phyloP scores from a whole-genome alignment of 2,797 vertebrate genomes.

The Brachymystax lenok region DNA sequence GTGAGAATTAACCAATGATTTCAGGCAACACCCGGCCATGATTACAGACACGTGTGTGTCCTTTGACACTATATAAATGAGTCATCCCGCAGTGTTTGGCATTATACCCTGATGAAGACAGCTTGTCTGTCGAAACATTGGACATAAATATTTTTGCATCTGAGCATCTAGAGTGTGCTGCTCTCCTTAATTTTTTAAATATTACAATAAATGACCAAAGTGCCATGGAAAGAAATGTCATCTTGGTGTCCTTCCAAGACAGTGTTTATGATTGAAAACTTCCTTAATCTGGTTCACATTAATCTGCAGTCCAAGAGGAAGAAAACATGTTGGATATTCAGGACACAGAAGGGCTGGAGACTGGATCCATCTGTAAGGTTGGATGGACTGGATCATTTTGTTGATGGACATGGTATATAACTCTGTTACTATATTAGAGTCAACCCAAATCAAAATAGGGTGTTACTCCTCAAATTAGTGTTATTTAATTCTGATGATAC shows the following conservation, averaged over 20 bases:
- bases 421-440: too few relatives aligned
- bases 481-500: background rate
- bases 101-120: too few relatives aligned
- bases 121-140: too few relatives aligned
- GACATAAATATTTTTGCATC: too few relatives aligned
- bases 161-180: too few relatives aligned
- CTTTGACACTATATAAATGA: too few relatives aligned
- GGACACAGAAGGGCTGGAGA: background rate
- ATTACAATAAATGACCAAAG: constrained; percentile 47
- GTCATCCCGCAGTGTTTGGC: too few relatives aligned
- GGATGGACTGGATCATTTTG: background rate
- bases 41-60: too few relatives aligned
- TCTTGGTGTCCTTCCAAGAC: constrained; percentile 53
- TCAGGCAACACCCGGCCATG: too few relatives aligned
- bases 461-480: background rate
- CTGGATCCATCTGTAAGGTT: background rate
- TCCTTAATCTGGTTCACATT: constrained; percentile 53
- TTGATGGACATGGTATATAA: background rate
- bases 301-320: constrained; percentile 40
- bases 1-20: too few relatives aligned
- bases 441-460: too few relatives aligned
- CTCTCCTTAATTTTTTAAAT: background rate
- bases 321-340: constrained; percentile 6
- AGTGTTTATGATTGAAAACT: constrained; percentile 44
- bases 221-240: constrained; percentile 35